Evolutionary conservation across 2,113 vertebrate species (phyloP), one percentile per base, ranked within the genome.

Genomic region (Melanostigma gelatinosum): DNA sequence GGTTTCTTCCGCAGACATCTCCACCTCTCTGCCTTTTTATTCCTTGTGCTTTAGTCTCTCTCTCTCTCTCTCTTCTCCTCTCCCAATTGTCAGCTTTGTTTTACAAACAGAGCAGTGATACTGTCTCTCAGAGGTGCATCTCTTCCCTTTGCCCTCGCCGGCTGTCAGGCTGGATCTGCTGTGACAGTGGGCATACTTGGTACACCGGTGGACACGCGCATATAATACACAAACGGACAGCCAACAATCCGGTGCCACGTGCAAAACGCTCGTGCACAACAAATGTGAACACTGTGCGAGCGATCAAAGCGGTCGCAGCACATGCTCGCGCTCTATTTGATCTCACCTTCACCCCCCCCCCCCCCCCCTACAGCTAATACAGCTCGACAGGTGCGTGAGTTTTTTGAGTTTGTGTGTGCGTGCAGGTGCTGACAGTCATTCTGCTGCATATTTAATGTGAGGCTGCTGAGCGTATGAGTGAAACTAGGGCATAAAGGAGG

Each of bases 371-470:
- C 16, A 16, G 62, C 77, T 89, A 87, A 93, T 57, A 60, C 79
- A 62, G 68, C 78, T 52, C 4, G 88, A 86, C 89, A 86, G 78
- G 79, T 84, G 72, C 77, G 70, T 68, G 60, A 63, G 22, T 77
- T 63, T 81, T 75, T 69, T 24, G 61, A 48, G 8, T 63, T 42
- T 48, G 48, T 72, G 66, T 16, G 18, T 70, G 76, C 1, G 38
- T 40, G 34, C 16, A 5, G n/a, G 83, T 62, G 73, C 86, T 60
- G 52, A 76, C 72, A 86, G 69, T 85, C 75, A 50, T 74, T 79
- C 65, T 79, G 69, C 86, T 93, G 85, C 82, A 92, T 91, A 92
- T 93, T 93, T 93, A 54, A 92, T 90, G 46, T 1, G 36, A 81
- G 72, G 74, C 65, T 83, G 88, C 73, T 42, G 75, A 86, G 82